A percentile compares a stretch with the other conserved stretches of the same genome.
Evolutionary conservation across 2,113 vertebrate species (phyloP).

Genomic region (Orientallactaga bullata): DNA sequence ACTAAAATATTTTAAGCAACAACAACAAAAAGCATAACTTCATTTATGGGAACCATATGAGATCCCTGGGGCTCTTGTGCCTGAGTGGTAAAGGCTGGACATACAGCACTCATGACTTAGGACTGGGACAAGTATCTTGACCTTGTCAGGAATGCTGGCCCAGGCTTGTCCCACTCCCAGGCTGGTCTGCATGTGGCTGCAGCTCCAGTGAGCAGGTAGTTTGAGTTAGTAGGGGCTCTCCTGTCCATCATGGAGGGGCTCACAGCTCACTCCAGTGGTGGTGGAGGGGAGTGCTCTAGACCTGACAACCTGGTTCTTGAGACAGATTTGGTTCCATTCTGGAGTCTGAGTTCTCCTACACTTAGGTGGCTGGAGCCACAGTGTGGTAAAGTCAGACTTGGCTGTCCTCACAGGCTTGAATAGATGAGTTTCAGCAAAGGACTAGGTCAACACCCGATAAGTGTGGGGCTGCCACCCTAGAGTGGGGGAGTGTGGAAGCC

Average conservation of each 20-base stretch:
- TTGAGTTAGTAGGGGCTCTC: neutral
- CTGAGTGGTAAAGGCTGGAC: constrained; percentile 14
- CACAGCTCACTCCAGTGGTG: neutral
- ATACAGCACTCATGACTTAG: neutral
- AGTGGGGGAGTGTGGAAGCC: neutral
- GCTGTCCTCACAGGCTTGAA: neutral
- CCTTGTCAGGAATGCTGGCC: neutral
- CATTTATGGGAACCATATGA: neutral
- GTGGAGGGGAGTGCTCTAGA: neutral
- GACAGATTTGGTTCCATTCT: neutral
- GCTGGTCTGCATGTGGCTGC: neutral
- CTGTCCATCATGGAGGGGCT: neutral
- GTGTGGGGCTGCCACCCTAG: neutral
- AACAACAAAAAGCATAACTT: neutral
- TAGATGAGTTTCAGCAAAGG: neutral
- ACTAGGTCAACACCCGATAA: neutral
- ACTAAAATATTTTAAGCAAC: too few species aligned
- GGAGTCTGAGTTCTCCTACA: neutral
- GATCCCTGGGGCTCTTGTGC: neutral
- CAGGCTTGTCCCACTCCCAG: neutral
- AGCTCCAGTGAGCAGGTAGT: neutral
- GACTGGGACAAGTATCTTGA: neutral
- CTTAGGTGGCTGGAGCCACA: neutral
- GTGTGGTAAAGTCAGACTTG: neutral
- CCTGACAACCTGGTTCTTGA: neutral